phyloP scores from a whole-genome alignment of 2,888 invertebrate species.

The Eudasyphora cyanicolor region DNA sequence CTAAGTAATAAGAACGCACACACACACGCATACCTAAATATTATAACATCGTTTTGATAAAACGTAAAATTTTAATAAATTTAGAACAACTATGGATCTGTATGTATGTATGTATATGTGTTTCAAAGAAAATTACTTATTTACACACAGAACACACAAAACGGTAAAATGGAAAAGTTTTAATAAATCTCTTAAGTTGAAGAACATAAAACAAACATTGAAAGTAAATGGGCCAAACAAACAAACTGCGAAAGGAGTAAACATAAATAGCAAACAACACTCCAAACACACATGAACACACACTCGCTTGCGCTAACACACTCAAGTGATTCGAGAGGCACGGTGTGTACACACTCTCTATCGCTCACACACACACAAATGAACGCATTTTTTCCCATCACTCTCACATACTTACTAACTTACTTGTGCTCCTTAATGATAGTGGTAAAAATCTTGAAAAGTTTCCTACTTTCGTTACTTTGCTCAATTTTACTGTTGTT shows the following conservation, averaged over 20 bases:
- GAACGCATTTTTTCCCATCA: neutral
- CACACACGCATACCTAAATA: neutral
- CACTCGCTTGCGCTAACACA: neutral
- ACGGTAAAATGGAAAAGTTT: conserved; percentile 37
- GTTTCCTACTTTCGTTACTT: conserved; percentile 17
- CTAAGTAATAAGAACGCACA: no score
- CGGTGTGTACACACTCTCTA: neutral
- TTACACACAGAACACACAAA: neutral
- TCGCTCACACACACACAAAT: neutral
- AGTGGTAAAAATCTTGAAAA: conserved; percentile 22
- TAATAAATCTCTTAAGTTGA: conserved; percentile 50
- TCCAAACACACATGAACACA: conserved; percentile 14
- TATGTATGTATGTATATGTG: neutral
- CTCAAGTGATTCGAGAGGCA: neutral
- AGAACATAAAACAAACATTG: conserved; percentile 48
- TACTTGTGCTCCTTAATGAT: conserved; percentile 17
- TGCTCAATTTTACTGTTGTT: neutral
- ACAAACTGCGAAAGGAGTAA: neutral
- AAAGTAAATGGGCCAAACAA: conserved; percentile 48
- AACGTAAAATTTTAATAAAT: no score
- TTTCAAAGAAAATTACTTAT: neutral
- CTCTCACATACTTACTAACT: neutral
- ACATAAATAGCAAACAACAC: no score
- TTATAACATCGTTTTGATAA: no score
- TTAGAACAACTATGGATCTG: neutral